Base-by-base conservation (phyloP, 2,113 vertebrate species). In the Ptychochromis oligacanthus region DNA sequence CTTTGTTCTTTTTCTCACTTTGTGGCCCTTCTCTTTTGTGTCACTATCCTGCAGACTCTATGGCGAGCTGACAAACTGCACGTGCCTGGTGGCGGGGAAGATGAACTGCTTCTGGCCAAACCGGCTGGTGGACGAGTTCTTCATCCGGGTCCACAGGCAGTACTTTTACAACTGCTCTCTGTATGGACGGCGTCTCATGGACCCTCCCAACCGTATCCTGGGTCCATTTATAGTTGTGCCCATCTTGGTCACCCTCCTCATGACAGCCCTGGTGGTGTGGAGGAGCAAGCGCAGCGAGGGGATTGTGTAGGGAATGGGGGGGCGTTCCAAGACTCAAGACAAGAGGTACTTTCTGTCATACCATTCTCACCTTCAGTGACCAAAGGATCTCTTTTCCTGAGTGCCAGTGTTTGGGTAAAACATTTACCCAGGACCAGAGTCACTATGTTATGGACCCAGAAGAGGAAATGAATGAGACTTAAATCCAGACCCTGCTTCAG, bases 101-200 rank as follows among this genome's bases (percentile, higher is more conserved):
- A 94, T 98, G 87, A 89, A 93, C 60, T 99, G 98, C 92, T 97
- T 94, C 94, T 99, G 98, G 98, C 98, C 98, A 36, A 98, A 97
- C 89, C 88, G 82, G 0, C 91, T 95, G 31, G 97, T 99, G 94
- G 97, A 99, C 3, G 95, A 94, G 76, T 98, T 99, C 95, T 99
- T 99, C 90, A 92, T 97, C 64, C 84, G 86, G 0, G 82, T 99
- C 46, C 98, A 99, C 95, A 93, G 70, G 75, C 94, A 88, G 55
- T 99, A 97, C 94, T 99, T 99, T 95, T 90, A 93, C 20, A 91
- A 94, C 95, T 99, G 98, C 90, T 95, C 97, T 0, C 67, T 92
- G 34, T 95, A 97, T 0, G 98, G 98, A 46, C 93, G 97, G 18
- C 94, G 96, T 0, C 94, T 96, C 60, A 93, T 77, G 1, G 98